Percentiles rank a stretch among this genome's conserved stretches.
These are phyloP conservation scores for Zaprionus davidi DNA, from an alignment of 1,140 invertebrate genomes.

Conservation along the genomic window DNA sequence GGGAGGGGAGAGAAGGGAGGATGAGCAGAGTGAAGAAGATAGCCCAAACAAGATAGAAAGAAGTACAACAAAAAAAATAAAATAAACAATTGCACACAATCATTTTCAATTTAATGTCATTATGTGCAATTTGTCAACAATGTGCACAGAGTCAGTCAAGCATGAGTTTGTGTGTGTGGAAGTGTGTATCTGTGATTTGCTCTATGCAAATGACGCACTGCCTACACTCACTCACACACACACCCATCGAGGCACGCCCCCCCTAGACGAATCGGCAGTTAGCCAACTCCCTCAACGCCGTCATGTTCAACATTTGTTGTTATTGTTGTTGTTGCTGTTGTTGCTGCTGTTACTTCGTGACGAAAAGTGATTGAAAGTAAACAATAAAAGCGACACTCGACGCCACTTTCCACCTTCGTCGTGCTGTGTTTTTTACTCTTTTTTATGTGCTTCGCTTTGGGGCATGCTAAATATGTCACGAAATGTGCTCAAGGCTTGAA, in stretches of 20 bases:
- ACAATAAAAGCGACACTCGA: slow-evolving; percentile 82
- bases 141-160: slow-evolving; percentile 75
- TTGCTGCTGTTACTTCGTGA: slow-evolving; percentile 75
- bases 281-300: slow-evolving; percentile 29
- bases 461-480: slow-evolving; percentile 4
- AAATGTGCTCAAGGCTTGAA: not conserved
- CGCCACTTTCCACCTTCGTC: slow-evolving; percentile 73
- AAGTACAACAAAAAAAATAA: slow-evolving; percentile 27
- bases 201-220: slow-evolving; percentile 62
- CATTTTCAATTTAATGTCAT: slow-evolving; percentile 84
- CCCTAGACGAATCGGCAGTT: slow-evolving; percentile 20
- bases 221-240: slow-evolving; percentile 19
- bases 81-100: slow-evolving; percentile 79
- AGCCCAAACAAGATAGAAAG: slow-evolving; percentile 23
- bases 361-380: slow-evolving; percentile 84
- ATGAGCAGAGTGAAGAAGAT: slow-evolving; percentile 24
- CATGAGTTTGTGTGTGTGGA: slow-evolving; percentile 26
- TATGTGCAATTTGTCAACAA: slow-evolving; percentile 84
- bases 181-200: slow-evolving; percentile 50
- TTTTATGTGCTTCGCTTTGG: slow-evolving; percentile 6
- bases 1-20: slow-evolving; percentile 2
- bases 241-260: slow-evolving; percentile 16
- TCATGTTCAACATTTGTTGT: slow-evolving; percentile 45
- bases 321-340: slow-evolving; percentile 21
- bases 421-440: slow-evolving; percentile 19